Base-by-base conservation (phyloP, 1,140 invertebrate genomes). In the Caerostris extrusa region DNA sequence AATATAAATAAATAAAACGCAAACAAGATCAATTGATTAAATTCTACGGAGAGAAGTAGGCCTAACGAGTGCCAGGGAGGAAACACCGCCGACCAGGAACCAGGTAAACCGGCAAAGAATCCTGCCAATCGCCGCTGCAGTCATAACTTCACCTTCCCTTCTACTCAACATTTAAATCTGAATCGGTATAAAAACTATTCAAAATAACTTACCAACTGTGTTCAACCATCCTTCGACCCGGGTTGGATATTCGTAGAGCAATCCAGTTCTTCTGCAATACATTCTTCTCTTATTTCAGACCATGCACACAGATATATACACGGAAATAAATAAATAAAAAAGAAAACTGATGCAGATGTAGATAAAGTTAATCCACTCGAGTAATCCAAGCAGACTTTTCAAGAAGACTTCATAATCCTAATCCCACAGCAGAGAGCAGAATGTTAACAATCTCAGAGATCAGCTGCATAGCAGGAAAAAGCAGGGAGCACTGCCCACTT, bases 161-260 rank as follows among this genome's bases (percentile, higher is more conserved):
- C 71, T 82, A 56, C 7, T 55, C 50, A 12, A 82, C 7, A 3
- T 81, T 85, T 5, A 85, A 85, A 58, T 50, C 19, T 19, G 14
- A 53, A 88, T 10, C 4, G 4, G 34, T 88, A 7, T 12, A 67
- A 8, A 64, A 88, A 88, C 10, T 19, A 61, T 57, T n/a, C 17
- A 81, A n/a, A 85, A 85, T 85, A n/a, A 96, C 97, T 97, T 95
- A 97, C 97, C 97, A 95, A 97, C 97, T 96, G 97, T 96, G 95
- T 97, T 97, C 90, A 97, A 95, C 97, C 97, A 97, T 95, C 97
- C 97, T 96, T 97, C 97, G 57, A 97, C 97, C 58, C 97, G 96
- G 95, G 97, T 97, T 81, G 97, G 97, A 95, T 97, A 97, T 95
- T 97, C 96, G 94, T 91, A 94, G 12, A 93, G 17, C 93, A 90